Base-by-base conservation (phyloP, 2,888 invertebrate genomes). In the Anticlea derivata region DNA sequence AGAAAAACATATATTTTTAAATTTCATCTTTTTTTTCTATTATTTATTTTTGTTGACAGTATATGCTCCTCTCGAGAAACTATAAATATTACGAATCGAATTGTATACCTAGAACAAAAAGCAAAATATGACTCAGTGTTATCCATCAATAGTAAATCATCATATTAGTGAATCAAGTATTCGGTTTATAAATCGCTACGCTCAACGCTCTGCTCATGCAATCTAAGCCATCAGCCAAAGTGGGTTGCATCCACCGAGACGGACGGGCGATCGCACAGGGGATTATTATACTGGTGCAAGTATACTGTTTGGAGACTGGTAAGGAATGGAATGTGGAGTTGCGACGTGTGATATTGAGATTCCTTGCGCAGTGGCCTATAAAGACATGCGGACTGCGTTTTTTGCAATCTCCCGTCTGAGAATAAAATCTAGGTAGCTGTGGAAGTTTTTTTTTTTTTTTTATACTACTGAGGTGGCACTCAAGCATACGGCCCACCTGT, bases 231-330 rank as follows among this genome's bases (percentile, higher is more conserved):
- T 29, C 12, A 53, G 41, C 7, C 20, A 40, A 34, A 46, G 47
- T 52, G 46, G 33, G 46, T 34, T 31, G 40, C 13, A 26, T 30
- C 53, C 50, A 20, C 13, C 12, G 52, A 39, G 51, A 27, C 35
- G 12, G 48, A 38, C 43, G 12, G 35, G 11, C 46, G 45, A 40
- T 8, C 30, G 52, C 41, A 34, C 45, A 55, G 49, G 44, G 48
- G 48, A 29, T 37, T 39, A 35, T 55, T 60, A 47, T 44, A 38
- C 44, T 22, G 33, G 23, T 43, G 38, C 40, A 33, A 35, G 54
- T 37, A 48, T 39, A 34, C 17, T 11, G 34, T 13, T 27, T 39
- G 26, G 33, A 34, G 24, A 41, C 49, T 37, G 45, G 24, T 35
- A 39, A 22, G 39, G 39, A 50, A 45, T 45, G 40, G 50, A 51